Percentiles rank a stretch among this genome's conserved stretches.
phyloP scores from a whole-genome alignment of 2,888 invertebrate genomes.

The Spilarctia lutea region DNA sequence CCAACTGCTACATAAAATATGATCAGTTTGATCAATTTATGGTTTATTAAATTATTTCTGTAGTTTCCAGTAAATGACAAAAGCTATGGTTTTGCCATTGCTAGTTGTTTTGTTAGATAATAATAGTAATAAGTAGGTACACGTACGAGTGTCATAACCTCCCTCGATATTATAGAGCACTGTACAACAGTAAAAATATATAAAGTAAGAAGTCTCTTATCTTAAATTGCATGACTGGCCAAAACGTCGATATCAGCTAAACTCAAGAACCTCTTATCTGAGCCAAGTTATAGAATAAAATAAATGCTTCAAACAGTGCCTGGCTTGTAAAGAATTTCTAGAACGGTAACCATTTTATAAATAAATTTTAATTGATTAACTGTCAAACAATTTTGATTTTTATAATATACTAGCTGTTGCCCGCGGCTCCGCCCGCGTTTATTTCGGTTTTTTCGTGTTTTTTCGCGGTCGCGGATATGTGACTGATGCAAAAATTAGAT shows the following conservation, averaged over 20 bases:
- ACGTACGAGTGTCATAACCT: not conserved
- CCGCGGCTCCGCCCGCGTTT: too few species aligned
- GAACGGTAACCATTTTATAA: conserved; percentile 9
- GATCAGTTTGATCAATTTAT: too few species aligned
- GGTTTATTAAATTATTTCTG: not conserved
- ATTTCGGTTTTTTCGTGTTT: too few species aligned
- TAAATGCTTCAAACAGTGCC: not conserved
- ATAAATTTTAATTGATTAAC: too few species aligned
- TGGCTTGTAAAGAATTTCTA: conserved; percentile 39
- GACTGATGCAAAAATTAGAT: too few species aligned
- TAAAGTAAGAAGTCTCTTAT: not conserved
- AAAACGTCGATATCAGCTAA: not conserved
- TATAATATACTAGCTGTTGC: too few species aligned
- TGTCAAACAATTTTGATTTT: too few species aligned
- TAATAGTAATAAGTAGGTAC: not conserved
- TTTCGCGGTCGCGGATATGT: too few species aligned
- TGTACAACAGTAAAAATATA: not conserved
- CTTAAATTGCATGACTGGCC: not conserved
- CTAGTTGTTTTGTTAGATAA: not conserved
- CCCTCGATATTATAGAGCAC: not conserved
- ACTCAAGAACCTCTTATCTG: not conserved
- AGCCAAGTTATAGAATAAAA: conserved; percentile 11
- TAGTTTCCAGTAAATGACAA: not conserved
- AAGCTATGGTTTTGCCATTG: not conserved
- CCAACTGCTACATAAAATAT: too few species aligned